phyloP scores from a whole-genome alignment of 92 coral and sea anemone genomes.

The Meandrina meandrites region DNA sequence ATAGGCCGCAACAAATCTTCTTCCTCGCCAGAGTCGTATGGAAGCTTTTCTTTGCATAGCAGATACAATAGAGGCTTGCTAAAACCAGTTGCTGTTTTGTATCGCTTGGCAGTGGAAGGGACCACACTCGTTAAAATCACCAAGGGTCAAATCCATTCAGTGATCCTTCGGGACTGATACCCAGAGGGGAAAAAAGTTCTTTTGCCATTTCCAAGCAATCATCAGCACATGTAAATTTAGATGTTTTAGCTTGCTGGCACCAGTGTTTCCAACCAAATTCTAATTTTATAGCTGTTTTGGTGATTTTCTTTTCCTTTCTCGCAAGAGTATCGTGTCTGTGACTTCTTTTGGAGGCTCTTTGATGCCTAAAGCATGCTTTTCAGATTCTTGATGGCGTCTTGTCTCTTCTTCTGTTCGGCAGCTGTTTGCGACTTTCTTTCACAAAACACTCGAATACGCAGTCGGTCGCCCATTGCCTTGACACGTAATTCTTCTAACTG shows the following conservation, averaged over 20 bases:
- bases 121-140: constrained; percentile 1
- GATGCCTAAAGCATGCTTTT: constrained; percentile 7
- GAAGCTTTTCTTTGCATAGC: not conserved
- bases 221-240: not conserved
- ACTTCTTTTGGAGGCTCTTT: not conserved
- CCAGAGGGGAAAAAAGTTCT: constrained; percentile 19
- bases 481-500: constrained; percentile 24
- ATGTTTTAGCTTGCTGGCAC: not conserved
- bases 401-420: not conserved
- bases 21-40: not conserved
- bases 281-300: not conserved
- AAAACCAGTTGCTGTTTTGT: constrained; percentile 19
- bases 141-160: constrained; percentile 14
- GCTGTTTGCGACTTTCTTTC: not conserved
- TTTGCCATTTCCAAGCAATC: constrained; percentile 10
- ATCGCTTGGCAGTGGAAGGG: constrained; percentile 13
- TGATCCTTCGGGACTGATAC: constrained; percentile 20
- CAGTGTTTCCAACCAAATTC: constrained; percentile 13
- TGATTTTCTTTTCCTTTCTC: not conserved
- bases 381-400: not conserved
- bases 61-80: constrained; percentile 19
- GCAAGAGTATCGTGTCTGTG: not conserved
- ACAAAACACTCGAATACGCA: constrained; percentile 17
- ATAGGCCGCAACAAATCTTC: constrained; percentile 9
- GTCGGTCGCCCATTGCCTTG: constrained; percentile 17